Evolutionary conservation across 2,888 invertebrate genomes (phyloP), one percentile per base, ranked within the genome.

Genomic region (Melinopterus prodromus): DNA sequence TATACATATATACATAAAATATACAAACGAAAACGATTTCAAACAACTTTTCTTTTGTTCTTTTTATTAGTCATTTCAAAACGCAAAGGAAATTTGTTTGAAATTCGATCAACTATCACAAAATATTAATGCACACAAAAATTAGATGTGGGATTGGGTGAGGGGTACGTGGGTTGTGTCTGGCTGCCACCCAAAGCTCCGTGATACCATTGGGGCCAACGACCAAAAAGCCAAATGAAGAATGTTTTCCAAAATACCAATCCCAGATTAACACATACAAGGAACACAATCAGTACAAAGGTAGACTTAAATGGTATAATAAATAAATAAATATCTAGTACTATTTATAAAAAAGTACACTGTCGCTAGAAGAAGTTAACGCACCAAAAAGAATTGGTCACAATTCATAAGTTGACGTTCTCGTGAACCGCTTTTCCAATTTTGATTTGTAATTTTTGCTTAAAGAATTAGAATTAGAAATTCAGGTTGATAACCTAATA

Each of bases 1-100:
- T 74, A 74, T 36, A 74, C 74, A 74, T 74, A 74, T 74, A n/a
- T 74, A 74, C 74, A 74, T 16, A 26, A 74, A 74, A 74, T 74
- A 26, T 74, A 74, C 74, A 37, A 16, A 9, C 26, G 35, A 74
- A 74, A 74, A 26, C 35, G 35, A 26, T 74, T 74, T 74, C 35
- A 74, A 74, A 74, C 74, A 74, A 16, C 7, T 53, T 53, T 53
- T 53, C 53, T 53, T 53, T 12, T 53, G 53, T 53, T 26, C 3
- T 26, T 26, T 26, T 26, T 26, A 2, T 26, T 26, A 26, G 26
- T 26, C 1, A 26, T 26, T 26, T 26, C 26, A 26, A 26, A 26
- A 26, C 26, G 26, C 26, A 26, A 26, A 26, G 26, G 26, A 53
- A 53, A 53, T 53, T 53, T 53, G 53, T 53, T 53, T 53, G 53